Evolutionary conservation across 2,888 invertebrate species (phyloP), one percentile per base, ranked within the genome.

Genomic region (Agrochola lota): DNA sequence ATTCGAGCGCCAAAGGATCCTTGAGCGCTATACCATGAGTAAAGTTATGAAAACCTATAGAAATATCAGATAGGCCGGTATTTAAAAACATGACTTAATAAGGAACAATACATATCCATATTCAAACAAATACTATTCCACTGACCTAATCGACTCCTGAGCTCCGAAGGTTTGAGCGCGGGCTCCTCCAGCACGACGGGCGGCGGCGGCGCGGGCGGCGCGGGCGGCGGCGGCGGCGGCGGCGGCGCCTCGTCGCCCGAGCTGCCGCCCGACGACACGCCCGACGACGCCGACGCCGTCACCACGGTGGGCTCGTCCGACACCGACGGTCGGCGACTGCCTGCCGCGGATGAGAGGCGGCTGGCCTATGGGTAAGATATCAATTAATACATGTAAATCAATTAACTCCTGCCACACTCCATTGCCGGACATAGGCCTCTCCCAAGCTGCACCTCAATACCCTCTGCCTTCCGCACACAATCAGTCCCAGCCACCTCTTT

Each of bases 201-300:
- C 0, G 96, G 95, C 0, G 94, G 94, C 0, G 96, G 94, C 0
- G 95, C 95, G 8, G 96, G 97, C 1, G 97, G 93, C 0, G 97
- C 97, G 0, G 97, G 97, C 0, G 98, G 98, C 26, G 98, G 97
- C 0, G 98, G 98, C 0, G 98, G 98, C 0, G 98, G 98, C 0
- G 98, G 98, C 0, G 98, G 98, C 0, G 98, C 96, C 82, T 96
- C 96, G 78, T 96, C 96, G 87, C 91, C 97, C 71, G 93, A 95
- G 59, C 95, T 94, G 40, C 95, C 96, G 0, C 96, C 96, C 0
- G 96, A 95, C 0, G 95, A 95, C 0, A 96, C 96, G 1, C 96
- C 96, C 2, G 96, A 96, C 0, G 96, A 96, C 0, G 95, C 95
- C 0, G 96, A 95, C 0, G 94, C 88, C 0, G 92, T 93, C 0